Percentiles rank a stretch among this genome's conserved stretches.
phyloP scores from a whole-genome alignment of 64 coral and sea anemone species.

The Dendrophyllia cribrosa region DNA sequence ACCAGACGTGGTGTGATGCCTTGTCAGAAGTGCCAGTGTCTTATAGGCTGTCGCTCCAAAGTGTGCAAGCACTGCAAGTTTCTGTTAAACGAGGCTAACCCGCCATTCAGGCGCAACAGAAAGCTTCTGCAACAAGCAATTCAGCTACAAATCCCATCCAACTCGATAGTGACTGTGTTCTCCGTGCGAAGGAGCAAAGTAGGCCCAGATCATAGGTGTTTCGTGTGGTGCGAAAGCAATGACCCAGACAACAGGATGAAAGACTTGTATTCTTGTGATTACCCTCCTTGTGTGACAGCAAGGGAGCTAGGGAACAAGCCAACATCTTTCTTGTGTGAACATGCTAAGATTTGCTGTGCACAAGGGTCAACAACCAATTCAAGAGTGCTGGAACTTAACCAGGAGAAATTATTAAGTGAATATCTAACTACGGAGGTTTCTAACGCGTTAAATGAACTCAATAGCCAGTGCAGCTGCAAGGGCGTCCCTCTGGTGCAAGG shows the following conservation, averaged over 20 bases:
- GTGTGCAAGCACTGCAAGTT: slow-evolving; percentile 91
- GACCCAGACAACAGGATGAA: not conserved
- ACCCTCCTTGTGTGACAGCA: slow-evolving; percentile 87
- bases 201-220: slow-evolving; percentile 87
- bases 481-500: slow-evolving; percentile 81
- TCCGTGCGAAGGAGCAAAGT: slow-evolving; percentile 85
- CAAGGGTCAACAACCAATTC: slow-evolving; percentile 41
- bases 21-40: slow-evolving; percentile 85
- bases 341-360: slow-evolving; percentile 76
- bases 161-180: slow-evolving; percentile 64
- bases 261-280: slow-evolving; percentile 79
- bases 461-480: slow-evolving; percentile 54
- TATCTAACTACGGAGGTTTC: slow-evolving; percentile 57
- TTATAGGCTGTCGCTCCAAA: slow-evolving; percentile 95
- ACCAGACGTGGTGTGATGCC: slow-evolving; percentile 88
- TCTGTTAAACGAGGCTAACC: slow-evolving; percentile 39
- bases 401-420: slow-evolving; percentile 55
- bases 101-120: slow-evolving; percentile 16
- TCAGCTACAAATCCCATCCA: slow-evolving; percentile 63
- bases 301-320: slow-evolving; percentile 68
- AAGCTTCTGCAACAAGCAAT: slow-evolving; percentile 68
- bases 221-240: slow-evolving; percentile 62
- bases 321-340: slow-evolving; percentile 80
- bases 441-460: slow-evolving; percentile 54
- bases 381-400: slow-evolving; percentile 62